Evolutionary conservation across 2,113 vertebrate genomes (phyloP), one percentile per base, ranked within the genome.

Genomic region (Triplophysa tibetana): DNA sequence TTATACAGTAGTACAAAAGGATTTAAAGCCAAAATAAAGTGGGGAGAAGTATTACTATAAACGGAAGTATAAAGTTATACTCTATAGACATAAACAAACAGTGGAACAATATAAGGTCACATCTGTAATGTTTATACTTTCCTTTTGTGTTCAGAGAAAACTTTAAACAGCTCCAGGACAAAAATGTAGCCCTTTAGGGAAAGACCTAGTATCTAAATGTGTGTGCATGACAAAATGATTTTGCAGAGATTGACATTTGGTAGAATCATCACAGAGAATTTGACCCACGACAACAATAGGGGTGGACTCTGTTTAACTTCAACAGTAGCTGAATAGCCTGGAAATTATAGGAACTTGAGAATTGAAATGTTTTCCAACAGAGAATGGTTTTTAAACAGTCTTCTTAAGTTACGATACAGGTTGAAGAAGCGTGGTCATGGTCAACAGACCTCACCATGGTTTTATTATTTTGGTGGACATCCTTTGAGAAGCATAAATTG

Each of bases 211-310:
- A 58, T 72, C 38, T 23, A 10, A 33, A 1, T 56, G 23, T 26
- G 21, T 16, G 60, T 78, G 50, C 67, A 10, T 83, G 78, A 80
- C 60, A 83, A 80, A 72, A 62, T 8, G 2, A 61, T 72, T 77
- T 43, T 62, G 43, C 26, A 60, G 78, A 70, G 23, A 52, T 81
- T 70, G 74, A 61, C 29, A 21, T 73, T 56, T 77, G 73, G 67
- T 76, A 38, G 14, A 80, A 29, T 61, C 26, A 64, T 79, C 26
- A 50, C 48, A 52, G 45, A 70, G 70, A 24, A 67, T 14, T 24
- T 4, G 2, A 11, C 21, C 60, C 45, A 62, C 67, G 38, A 79
- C 45, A 70, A 19, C 56, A 43, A 58, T 24, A 21, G 70, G 43
- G 38, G 21, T 61, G 60, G 70, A 74, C 54, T 29, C 11, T 10